Conservation (phyloP, 2,797 vertebrate genomes). For the Cottoperca gobio region DNA sequence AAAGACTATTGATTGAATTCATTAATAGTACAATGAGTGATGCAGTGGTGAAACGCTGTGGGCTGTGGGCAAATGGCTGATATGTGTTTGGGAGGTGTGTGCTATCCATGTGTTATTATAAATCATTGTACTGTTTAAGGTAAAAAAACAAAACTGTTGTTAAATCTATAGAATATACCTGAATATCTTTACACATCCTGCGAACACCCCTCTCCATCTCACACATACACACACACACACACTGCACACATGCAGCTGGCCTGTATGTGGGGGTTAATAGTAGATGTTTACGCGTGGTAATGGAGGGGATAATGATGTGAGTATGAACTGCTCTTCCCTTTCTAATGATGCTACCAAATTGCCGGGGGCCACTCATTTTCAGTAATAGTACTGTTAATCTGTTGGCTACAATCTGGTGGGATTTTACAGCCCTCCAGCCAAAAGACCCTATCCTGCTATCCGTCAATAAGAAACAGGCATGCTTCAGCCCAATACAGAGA, state of each 20-base stretch:
- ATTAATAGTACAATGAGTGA: constrained; percentile 60
- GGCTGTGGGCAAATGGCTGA: constrained; percentile 36
- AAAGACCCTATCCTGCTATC: constrained; percentile 1
- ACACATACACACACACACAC: constrained; percentile 2
- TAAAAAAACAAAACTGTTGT: neutral
- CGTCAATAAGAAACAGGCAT: neutral
- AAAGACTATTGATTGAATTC: constrained; percentile 66
- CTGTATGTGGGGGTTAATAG: constrained; percentile 66
- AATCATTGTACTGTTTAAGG: constrained; percentile 7
- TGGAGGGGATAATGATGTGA: constrained; percentile 76
- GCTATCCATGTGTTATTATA: constrained; percentile 5
- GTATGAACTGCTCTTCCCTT: constrained; percentile 65
- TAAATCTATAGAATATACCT: neutral
- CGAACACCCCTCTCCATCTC: neutral
- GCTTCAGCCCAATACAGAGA: neutral
- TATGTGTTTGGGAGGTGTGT: constrained; percentile 11
- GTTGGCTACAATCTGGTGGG: constrained; percentile 51
- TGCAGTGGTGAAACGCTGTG: constrained; percentile 40
- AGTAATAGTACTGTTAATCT: constrained; percentile 53
- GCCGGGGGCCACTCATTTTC: constrained; percentile 51
- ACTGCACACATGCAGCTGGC: constrained; percentile 45
- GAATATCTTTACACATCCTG: constrained; percentile 2
- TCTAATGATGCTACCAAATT: constrained; percentile 73
- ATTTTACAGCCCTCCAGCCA: constrained; percentile 24
- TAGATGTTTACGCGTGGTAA: constrained; percentile 69